A percentile compares a stretch with the other conserved stretches of the same genome.
Conservation (phyloP, 2,797 vertebrate species). For the Nyctalus aviator region DNA sequence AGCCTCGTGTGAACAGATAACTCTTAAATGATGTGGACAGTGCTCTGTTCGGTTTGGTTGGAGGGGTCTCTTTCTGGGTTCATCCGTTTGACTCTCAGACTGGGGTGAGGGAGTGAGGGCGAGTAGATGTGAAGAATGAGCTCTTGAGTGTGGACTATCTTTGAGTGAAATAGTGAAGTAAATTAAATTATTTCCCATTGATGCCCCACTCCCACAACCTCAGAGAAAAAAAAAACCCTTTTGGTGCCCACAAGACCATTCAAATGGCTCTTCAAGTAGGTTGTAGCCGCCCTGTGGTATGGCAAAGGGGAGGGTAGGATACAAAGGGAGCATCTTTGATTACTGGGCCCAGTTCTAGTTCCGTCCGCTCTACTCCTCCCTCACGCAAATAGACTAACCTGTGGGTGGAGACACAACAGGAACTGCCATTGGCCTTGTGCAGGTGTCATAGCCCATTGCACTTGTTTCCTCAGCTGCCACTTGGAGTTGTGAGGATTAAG, state of each 20-base stretch:
- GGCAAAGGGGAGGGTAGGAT: not conserved
- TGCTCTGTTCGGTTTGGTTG: not conserved
- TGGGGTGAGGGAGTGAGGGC: not conserved
- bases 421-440: not conserved
- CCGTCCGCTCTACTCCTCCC: not conserved
- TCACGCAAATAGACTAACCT: not conserved
- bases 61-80: not conserved
- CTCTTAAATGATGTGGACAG: not conserved
- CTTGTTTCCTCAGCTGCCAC: not conserved
- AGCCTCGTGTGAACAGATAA: not conserved
- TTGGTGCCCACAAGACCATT: not conserved
- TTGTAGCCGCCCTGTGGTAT: not conserved
- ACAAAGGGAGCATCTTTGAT: not conserved
- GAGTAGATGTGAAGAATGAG: not conserved
- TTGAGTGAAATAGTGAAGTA: not conserved
- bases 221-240: slow-evolving; percentile 6
- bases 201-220: not conserved
- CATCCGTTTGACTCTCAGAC: not conserved
- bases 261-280: not conserved
- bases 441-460: not conserved
- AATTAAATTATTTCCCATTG: not conserved
- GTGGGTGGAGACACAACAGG: not conserved
- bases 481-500: not conserved
- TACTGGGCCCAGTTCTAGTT: not conserved
- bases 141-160: not conserved